Conservation (phyloP, 2,888 invertebrate species). For the Temnothorax ravouxi region DNA sequence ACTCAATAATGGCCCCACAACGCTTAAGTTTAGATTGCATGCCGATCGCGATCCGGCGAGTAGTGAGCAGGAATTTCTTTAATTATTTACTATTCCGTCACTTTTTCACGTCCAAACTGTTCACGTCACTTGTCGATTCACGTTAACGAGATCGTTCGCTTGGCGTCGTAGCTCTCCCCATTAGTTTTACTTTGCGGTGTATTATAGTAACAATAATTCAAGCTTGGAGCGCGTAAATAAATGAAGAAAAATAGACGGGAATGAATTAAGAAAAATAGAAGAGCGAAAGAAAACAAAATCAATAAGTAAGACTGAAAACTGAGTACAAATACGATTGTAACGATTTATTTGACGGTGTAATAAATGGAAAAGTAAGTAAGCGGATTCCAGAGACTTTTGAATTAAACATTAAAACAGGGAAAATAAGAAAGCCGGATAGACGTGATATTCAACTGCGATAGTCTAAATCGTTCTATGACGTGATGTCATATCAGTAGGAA, state of each 20-base stretch:
- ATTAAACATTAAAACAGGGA: neutral
- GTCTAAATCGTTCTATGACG: constrained; percentile 42
- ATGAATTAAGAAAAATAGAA: neutral
- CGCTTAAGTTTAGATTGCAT: constrained; percentile 59
- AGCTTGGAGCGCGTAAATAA: too few relatives aligned
- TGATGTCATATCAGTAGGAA: constrained; percentile 33
- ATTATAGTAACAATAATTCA: neutral
- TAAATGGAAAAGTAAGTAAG: neutral
- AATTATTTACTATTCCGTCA: constrained; percentile 52
- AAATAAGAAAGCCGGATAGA: neutral
- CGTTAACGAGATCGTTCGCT: neutral
- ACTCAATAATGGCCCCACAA: constrained; percentile 67
- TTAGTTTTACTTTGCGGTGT: neutral
- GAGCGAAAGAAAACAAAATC: neutral
- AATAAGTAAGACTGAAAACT: neutral
- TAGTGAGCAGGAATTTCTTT: constrained; percentile 61
- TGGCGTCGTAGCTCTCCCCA: neutral
- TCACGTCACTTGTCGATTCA: neutral
- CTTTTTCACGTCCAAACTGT: neutral
- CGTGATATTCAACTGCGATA: constrained; percentile 18
- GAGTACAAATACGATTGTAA: neutral
- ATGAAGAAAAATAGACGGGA: neutral
- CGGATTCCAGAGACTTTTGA: neutral
- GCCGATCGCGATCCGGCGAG: constrained; percentile 27
- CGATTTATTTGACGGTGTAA: neutral